These are phyloP conservation scores for Agonopterix heracliana DNA, from an alignment of 2,888 invertebrate genomes.

Conservation along the genomic window DNA sequence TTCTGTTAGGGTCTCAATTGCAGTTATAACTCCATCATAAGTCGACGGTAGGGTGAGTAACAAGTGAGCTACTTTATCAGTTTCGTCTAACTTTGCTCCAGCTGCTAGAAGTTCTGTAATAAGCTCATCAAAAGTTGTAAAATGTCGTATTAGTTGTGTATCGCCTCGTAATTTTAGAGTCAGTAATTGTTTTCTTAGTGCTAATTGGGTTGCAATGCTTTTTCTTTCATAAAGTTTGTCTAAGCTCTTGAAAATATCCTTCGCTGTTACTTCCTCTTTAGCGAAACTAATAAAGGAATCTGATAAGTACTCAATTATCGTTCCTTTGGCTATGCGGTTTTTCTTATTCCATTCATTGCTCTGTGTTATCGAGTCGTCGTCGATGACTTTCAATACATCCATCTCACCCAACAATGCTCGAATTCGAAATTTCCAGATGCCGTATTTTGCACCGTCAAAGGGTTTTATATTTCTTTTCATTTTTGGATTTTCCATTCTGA, in stretches of 20 bases:
- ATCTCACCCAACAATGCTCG: slow-evolving; percentile 18
- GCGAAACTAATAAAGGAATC: slow-evolving; percentile 13
- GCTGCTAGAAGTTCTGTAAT: slow-evolving; percentile 31
- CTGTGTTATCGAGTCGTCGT: slow-evolving; percentile 9
- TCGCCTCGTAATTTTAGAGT: slow-evolving; percentile 16
- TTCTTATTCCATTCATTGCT: slow-evolving; percentile 8
- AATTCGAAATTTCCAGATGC: slow-evolving; percentile 22
- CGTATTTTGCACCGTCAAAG: slow-evolving; percentile 21
- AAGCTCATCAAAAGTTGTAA: slow-evolving; percentile 32
- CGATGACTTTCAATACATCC: slow-evolving; percentile 17
- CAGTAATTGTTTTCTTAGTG: slow-evolving; percentile 14
- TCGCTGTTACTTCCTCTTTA: slow-evolving; percentile 7
- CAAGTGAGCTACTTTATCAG: slow-evolving; percentile 36
- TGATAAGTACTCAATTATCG: slow-evolving; percentile 17
- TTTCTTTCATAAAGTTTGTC: slow-evolving; percentile 17
- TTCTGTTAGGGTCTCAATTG: slow-evolving; percentile 35
- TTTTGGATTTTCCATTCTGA: neutral
- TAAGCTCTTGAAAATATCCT: slow-evolving; percentile 15
- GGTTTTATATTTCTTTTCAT: too few relatives aligned
- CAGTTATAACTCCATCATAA: slow-evolving; percentile 40
- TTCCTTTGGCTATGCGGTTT: slow-evolving; percentile 16
- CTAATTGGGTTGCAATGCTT: slow-evolving; percentile 21
- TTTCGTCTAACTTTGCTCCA: slow-evolving; percentile 36
- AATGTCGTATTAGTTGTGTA: slow-evolving; percentile 16
- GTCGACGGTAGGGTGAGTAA: slow-evolving; percentile 32